phyloP scores from a whole-genome alignment of 1,140 invertebrate species.

The Paracyclopina nana region DNA sequence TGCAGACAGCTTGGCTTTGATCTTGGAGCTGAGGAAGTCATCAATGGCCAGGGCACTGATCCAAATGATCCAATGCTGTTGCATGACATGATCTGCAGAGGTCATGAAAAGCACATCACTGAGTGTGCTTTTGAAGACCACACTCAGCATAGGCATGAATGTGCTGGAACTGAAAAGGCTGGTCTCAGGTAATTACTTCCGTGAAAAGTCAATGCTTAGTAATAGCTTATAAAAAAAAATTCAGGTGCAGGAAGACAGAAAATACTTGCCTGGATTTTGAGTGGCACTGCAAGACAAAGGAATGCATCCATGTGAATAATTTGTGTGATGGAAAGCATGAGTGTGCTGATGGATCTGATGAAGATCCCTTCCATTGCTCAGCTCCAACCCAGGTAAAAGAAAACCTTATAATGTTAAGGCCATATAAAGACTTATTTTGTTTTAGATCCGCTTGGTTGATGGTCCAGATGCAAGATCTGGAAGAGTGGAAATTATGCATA shows the following conservation, averaged over 20 bases:
- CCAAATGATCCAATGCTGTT: slow-evolving; percentile 34
- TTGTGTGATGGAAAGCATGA: slow-evolving; percentile 11
- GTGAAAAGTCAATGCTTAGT: too few species aligned
- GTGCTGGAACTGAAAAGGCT: neutral
- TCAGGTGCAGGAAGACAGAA: neutral
- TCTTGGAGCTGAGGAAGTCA: slow-evolving; percentile 1
- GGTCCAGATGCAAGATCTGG: neutral
- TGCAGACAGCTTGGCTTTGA: slow-evolving; percentile 19
- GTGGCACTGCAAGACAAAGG: neutral
- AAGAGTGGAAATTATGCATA: neutral
- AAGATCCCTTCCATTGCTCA: neutral
- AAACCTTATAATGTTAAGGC: too few species aligned
- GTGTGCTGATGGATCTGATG: slow-evolving; percentile 9
- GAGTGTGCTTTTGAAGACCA: slow-evolving; percentile 36
- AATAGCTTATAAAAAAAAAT: too few species aligned
- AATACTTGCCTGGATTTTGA: slow-evolving; percentile 9
- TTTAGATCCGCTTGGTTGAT: neutral
- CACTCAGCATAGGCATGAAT: neutral
- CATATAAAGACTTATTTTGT: too few species aligned
- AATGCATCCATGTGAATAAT: slow-evolving; percentile 7
- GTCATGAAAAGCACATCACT: slow-evolving; percentile 41
- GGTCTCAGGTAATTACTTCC: too few species aligned
- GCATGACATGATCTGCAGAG: slow-evolving; percentile 45
- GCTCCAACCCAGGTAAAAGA: neutral
- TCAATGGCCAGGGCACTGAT: slow-evolving; percentile 22